Base-by-base conservation (phyloP, 2,888 invertebrate species). In the Pseudococcus jackbeardsleyi region DNA sequence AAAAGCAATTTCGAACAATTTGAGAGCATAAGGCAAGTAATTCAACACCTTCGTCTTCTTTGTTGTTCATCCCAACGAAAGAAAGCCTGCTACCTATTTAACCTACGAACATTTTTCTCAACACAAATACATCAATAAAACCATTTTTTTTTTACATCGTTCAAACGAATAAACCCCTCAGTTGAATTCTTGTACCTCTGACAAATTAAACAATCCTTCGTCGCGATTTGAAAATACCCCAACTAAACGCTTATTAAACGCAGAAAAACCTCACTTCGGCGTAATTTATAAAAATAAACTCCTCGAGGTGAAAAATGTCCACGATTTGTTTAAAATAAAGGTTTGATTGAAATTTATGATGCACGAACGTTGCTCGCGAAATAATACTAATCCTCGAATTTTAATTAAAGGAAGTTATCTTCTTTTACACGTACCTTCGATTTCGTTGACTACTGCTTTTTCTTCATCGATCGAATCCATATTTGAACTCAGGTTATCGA, bases 401-500 rank as follows among this genome's bases (percentile, higher is more conserved):
- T 77, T 77, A 77, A 77, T 77, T 77, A 39, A 42, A 33, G 42
- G n/a, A 42, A 42, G 26, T 42, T 77, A 42, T 77, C 42, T 17
- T 42, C 9, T 4, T n/a, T n/a, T n/a, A 7, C 15, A 54, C 54
- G n/a, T 54, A 54, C 84, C 84, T 84, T 48, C 50, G 50, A 50
- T 84, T 84, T 54, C 50, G 33, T 22, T 26, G 19, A 54, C 26
- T 26, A 22, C 59, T 17, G 79, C n/a, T 88, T 88, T 82, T 33
- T 88, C 82, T 46, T 89, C 86, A 42, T 93, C 92, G 89, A 93
- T 91, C 15, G 92, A 92, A 90, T 93, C 92, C 90, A 93, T 90
- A 90, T 93, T 93, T 89, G 92, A 92, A 9, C 92, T 92, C 1
- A 93, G 91, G 0, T 92, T 91, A 90, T 93, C 93, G 91, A 93